Evolutionary conservation across 2,888 invertebrate genomes (phyloP).

Genomic region (Pristionchus mayeri): DNA sequence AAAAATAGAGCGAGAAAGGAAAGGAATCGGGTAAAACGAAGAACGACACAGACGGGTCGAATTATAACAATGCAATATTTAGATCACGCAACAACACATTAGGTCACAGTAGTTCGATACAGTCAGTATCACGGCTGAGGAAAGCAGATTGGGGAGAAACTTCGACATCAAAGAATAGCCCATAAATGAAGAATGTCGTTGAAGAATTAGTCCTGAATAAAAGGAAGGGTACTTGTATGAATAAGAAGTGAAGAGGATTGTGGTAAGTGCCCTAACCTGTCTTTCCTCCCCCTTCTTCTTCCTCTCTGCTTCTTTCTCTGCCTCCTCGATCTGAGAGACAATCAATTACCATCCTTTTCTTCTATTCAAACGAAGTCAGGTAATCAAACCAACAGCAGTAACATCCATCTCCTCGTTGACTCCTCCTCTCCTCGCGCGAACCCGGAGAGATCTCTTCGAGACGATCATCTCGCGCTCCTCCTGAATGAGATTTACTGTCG

Average conservation of each 20-base stretch:
- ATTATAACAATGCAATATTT: neutral
- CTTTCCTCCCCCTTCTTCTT: neutral
- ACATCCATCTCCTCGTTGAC: constrained; percentile 26
- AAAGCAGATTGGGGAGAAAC: too few relatives aligned
- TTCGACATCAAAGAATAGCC: too few relatives aligned
- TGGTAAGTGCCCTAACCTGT: neutral
- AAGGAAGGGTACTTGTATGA: too few relatives aligned
- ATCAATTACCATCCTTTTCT: too few relatives aligned
- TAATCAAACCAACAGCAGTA: neutral
- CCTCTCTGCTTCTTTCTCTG: neutral
- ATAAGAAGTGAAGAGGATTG: too few relatives aligned
- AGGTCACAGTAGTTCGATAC: too few relatives aligned
- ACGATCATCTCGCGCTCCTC: constrained; percentile 60
- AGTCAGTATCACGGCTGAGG: too few relatives aligned
- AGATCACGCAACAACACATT: too few relatives aligned
- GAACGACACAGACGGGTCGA: neutral
- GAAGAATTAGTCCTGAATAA: neutral
- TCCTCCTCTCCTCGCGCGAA: constrained; percentile 43
- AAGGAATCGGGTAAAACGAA: neutral
- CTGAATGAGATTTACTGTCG: constrained; percentile 1
- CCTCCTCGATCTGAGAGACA: neutral
- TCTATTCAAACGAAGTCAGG: neutral
- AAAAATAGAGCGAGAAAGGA: too few relatives aligned
- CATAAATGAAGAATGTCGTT: neutral
- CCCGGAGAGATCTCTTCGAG: constrained; percentile 37